Percentiles rank a stretch among this genome's conserved stretches.
Conservation (phyloP, 2,888 invertebrate species). For the Lepidocyrtoides sp. region DNA sequence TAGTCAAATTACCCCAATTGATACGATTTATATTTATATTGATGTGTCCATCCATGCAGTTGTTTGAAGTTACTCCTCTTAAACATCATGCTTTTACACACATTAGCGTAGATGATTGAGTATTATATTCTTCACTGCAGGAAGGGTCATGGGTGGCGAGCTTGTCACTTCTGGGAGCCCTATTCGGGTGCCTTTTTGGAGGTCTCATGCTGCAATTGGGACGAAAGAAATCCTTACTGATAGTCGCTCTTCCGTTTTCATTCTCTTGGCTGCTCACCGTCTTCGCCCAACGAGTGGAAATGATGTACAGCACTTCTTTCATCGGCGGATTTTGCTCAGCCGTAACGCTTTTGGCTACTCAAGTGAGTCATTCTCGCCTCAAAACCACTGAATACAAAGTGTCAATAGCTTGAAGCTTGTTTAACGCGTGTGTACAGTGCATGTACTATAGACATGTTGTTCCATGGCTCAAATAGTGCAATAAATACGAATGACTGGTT, state of each 20-base stretch:
- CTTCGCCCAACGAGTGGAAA: constrained; percentile 91
- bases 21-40: not conserved
- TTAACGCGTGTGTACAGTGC: too few species aligned
- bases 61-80: too few species aligned
- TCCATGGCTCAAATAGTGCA: too few species aligned
- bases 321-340: constrained; percentile 94
- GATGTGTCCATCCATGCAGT: too few species aligned
- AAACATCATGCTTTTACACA: too few species aligned
- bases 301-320: constrained; percentile 95
- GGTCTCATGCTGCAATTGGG: constrained; percentile 93
- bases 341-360: constrained; percentile 92
- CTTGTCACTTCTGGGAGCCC: constrained; percentile 92
- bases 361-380: constrained; percentile 87
- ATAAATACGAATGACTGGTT: too few species aligned
- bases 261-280: constrained; percentile 94
- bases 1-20: not conserved
- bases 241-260: constrained; percentile 92
- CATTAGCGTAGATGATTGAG: too few species aligned
- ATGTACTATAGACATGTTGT: too few species aligned
- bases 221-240: constrained; percentile 90
- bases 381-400: not conserved
- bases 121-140: constrained; percentile 87
- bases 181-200: constrained; percentile 93
- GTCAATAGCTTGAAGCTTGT: too few species aligned
- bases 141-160: constrained; percentile 95